Evolutionary conservation across 2,888 invertebrate species (phyloP).

Genomic region (Netelia melanura): DNA sequence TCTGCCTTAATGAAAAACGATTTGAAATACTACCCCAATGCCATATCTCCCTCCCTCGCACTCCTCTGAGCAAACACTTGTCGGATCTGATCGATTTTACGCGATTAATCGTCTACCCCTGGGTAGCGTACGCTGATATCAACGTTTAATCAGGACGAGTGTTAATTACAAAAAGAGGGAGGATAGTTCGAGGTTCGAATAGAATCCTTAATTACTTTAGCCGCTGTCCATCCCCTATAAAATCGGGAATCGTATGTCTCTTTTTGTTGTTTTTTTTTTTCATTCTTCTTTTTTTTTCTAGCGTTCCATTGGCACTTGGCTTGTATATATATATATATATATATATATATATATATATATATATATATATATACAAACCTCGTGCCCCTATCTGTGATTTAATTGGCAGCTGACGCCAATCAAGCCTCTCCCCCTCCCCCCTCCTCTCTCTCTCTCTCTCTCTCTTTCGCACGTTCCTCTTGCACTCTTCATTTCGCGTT

Average conservation of each 20-base stretch:
- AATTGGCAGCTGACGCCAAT: slow-evolving; percentile 70
- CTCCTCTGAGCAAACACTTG: slow-evolving; percentile 45
- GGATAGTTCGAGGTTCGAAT: slow-evolving; percentile 4
- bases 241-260: slow-evolving; percentile 28
- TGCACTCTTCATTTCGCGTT: slow-evolving; percentile 50
- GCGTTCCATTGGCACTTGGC: background rate
- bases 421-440: background rate
- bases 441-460: background rate
- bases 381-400: slow-evolving; percentile 52
- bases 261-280: slow-evolving; percentile 3
- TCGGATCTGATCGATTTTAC: slow-evolving; percentile 62
- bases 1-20: slow-evolving; percentile 66
- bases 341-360: too few species aligned
- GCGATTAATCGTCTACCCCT: slow-evolving; percentile 52
- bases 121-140: slow-evolving; percentile 44
- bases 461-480: background rate
- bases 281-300: slow-evolving; percentile 16
- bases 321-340: background rate
- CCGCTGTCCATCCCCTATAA: slow-evolving; percentile 41
- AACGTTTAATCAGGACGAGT: slow-evolving; percentile 64
- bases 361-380: slow-evolving; percentile 5
- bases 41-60: background rate
- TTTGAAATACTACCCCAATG: slow-evolving; percentile 55
- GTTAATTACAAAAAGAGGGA: slow-evolving; percentile 56
- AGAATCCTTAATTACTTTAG: slow-evolving; percentile 62